Conservation (phyloP, 53 echinoderm and acorn worm genomes). For the Arbacia lixula region DNA sequence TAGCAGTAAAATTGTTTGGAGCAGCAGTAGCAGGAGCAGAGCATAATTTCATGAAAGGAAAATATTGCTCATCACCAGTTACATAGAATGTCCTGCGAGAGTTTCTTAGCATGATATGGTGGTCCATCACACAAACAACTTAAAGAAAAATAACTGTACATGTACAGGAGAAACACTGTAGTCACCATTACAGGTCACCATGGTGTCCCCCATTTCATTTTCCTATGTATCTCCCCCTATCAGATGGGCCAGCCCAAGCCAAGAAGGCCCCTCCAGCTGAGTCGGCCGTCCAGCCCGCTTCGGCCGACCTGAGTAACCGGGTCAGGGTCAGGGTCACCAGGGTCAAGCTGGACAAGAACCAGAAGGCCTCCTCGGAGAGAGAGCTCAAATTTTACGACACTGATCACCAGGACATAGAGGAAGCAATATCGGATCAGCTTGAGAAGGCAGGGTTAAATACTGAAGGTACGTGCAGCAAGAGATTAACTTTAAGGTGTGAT, state of each 20-base stretch:
- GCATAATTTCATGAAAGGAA: too few relatives aligned
- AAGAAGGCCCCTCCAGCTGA: neutral
- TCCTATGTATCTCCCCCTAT: neutral
- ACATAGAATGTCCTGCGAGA: too few relatives aligned
- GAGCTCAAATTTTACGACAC: constrained; percentile 84
- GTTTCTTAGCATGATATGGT: too few relatives aligned
- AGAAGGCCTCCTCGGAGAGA: constrained; percentile 65
- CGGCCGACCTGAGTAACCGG: constrained; percentile 24
- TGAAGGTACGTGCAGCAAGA: constrained; percentile 59
- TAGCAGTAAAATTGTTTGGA: too few relatives aligned
- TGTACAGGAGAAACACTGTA: too few relatives aligned
- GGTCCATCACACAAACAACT: too few relatives aligned
- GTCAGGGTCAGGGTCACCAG: constrained; percentile 87
- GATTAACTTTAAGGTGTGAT: neutral
- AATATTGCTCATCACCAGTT: too few relatives aligned
- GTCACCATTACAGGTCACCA: neutral
- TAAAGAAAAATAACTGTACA: too few relatives aligned
- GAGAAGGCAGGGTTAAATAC: constrained; percentile 87
- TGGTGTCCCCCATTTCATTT: neutral
- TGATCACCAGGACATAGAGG: constrained; percentile 83
- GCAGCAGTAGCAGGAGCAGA: too few relatives aligned
- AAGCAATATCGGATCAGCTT: constrained; percentile 83
- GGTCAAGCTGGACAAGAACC: constrained; percentile 74
- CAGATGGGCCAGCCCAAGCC: neutral
- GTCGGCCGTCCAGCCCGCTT: neutral